Conservation (phyloP, 2,888 invertebrate species). For the Ophion ellenae region DNA sequence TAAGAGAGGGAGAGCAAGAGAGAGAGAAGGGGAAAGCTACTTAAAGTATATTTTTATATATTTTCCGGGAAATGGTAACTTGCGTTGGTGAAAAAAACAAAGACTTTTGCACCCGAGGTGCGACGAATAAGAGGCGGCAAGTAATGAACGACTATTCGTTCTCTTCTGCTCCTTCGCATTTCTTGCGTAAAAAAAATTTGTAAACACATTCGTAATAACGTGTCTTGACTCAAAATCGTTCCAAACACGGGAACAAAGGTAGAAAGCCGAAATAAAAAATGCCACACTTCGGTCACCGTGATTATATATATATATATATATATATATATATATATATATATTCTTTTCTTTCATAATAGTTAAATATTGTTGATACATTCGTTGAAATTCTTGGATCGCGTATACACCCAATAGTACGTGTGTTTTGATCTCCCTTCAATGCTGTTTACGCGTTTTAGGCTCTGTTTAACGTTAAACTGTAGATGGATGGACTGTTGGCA, state of each 20-base stretch:
- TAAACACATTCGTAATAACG: not conserved
- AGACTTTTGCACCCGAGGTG: constrained; percentile 17
- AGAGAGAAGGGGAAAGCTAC: not conserved
- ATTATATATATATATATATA: constrained; percentile 23
- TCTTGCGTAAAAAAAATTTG: constrained; percentile 20
- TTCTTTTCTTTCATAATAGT: constrained; percentile 58
- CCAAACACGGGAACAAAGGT: not conserved
- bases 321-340: constrained; percentile 22
- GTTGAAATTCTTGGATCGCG: constrained; percentile 63
- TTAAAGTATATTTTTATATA: constrained; percentile 54
- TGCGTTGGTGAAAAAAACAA: constrained; percentile 32
- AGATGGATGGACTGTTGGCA: constrained; percentile 48
- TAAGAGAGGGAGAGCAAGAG: not conserved
- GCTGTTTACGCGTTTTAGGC: constrained; percentile 13
- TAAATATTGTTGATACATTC: constrained; percentile 63
- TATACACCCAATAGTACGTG: constrained; percentile 29
- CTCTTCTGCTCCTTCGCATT: not conserved
- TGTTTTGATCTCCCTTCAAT: constrained; percentile 12
- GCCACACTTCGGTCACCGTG: not conserved
- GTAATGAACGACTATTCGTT: constrained; percentile 25
- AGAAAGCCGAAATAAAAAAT: not conserved
- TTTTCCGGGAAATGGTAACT: constrained; percentile 54
- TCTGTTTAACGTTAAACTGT: constrained; percentile 14
- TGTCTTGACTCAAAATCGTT: not conserved
- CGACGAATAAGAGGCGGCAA: constrained; percentile 2